Evolutionary conservation across 2,888 invertebrate species (phyloP).

Genomic region (Isotomurus palustris): DNA sequence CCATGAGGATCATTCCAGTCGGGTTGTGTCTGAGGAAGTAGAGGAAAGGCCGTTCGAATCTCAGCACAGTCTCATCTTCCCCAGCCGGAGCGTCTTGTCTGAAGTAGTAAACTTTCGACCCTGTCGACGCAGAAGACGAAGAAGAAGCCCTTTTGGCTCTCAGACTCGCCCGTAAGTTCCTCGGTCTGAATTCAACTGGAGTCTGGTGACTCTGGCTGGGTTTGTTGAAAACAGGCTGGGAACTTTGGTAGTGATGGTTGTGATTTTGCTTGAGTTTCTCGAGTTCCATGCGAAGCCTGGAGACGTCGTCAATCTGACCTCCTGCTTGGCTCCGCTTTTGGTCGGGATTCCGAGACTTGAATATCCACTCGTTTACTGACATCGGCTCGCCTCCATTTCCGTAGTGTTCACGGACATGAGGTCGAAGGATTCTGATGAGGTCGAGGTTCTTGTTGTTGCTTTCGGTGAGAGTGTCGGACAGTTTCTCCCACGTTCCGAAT

Average conservation of each 20-base stretch:
- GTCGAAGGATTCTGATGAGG: slow-evolving; percentile 35
- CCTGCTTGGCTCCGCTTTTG: slow-evolving; percentile 17
- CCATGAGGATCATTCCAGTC: slow-evolving; percentile 72
- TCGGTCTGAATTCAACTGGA: background rate
- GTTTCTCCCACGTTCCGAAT: slow-evolving; percentile 45
- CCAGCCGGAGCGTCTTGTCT: slow-evolving; percentile 25
- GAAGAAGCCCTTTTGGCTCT: background rate
- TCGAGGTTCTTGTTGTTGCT: slow-evolving; percentile 34
- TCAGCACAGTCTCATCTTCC: slow-evolving; percentile 66
- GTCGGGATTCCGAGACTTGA: slow-evolving; percentile 37
- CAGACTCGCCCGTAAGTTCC: background rate
- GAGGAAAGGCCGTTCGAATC: slow-evolving; percentile 81
- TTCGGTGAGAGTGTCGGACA: slow-evolving; percentile 41
- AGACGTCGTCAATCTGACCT: slow-evolving; percentile 8
- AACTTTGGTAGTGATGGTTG: background rate
- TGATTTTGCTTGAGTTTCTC: slow-evolving; percentile 45
- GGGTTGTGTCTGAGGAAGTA: slow-evolving; percentile 87
- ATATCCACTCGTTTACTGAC: slow-evolving; percentile 45
- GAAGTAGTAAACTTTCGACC: slow-evolving; percentile 11
- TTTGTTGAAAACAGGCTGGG: slow-evolving; percentile 2
- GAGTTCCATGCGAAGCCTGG: slow-evolving; percentile 22
- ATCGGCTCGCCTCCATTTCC: slow-evolving; percentile 43
- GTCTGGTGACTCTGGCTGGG: no score
- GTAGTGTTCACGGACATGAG: slow-evolving; percentile 41
- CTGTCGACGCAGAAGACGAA: no score